Evolutionary conservation across 2,797 vertebrate genomes (phyloP).

Genomic region (Octomys mimax): DNA sequence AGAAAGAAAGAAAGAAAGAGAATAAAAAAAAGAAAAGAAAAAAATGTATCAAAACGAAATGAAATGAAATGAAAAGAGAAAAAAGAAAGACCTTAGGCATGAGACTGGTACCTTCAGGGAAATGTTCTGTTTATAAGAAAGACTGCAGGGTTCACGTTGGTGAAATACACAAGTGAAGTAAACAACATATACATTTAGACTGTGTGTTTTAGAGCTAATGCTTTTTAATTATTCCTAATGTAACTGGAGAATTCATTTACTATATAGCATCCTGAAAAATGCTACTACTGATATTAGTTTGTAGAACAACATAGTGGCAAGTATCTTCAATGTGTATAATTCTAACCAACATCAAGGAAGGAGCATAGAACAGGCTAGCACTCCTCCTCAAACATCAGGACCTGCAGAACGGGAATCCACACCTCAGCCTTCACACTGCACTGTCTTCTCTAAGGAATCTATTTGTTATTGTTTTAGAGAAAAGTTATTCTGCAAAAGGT

Average conservation of each 20-base stretch:
- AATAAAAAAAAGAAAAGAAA: too few relatives aligned
- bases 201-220: not conserved
- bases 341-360: not conserved
- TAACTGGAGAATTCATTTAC: not conserved
- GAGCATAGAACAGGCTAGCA: accelerated
- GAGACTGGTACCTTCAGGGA: not conserved
- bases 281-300: not conserved
- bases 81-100: not conserved
- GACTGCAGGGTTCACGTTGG: not conserved
- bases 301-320: accelerated
- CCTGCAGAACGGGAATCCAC: not conserved
- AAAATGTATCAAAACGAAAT: too few relatives aligned
- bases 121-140: not conserved
- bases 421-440: accelerated
- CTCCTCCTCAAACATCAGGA: not conserved
- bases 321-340: too few relatives aligned
- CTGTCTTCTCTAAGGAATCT: not conserved
- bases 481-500: not conserved
- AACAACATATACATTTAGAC: not conserved
- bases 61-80: too few relatives aligned
- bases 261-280: not conserved
- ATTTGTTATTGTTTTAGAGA: not conserved
- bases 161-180: not conserved
- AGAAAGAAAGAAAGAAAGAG: too few relatives aligned
- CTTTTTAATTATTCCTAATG: not conserved